Evolutionary conservation across 2,113 vertebrate species (phyloP).

Genomic region (Carassius gibelio): DNA sequence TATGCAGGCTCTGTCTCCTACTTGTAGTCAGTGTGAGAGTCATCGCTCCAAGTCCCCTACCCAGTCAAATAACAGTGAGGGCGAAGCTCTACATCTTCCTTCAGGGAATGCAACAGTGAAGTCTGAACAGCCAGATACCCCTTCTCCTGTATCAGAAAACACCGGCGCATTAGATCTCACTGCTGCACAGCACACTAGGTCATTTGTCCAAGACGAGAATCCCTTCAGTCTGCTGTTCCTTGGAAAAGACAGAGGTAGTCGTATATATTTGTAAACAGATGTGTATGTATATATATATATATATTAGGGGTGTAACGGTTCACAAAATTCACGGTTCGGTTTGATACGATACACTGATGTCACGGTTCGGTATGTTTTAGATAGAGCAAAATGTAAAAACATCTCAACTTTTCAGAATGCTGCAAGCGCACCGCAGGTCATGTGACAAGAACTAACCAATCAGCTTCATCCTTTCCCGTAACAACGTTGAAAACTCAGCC

Average conservation of each 20-base stretch:
- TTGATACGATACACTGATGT: too few relatives aligned
- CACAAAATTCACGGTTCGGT: too few relatives aligned
- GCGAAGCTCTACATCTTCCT: constrained; percentile 81
- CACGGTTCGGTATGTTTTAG: too few relatives aligned
- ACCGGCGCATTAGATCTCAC: constrained; percentile 95
- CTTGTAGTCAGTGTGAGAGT: constrained; percentile 88
- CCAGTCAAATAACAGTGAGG: constrained; percentile 73
- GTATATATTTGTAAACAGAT: background rate
- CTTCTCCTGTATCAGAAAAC: constrained; percentile 82
- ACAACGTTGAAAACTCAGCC: too few relatives aligned
- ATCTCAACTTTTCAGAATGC: too few relatives aligned
- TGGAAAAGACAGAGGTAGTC: constrained; percentile 91
- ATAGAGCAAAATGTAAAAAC: too few relatives aligned
- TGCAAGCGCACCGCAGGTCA: too few relatives aligned
- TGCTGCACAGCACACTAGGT: constrained; percentile 84
- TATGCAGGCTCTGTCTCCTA: constrained; percentile 88
- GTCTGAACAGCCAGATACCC: constrained; percentile 93
- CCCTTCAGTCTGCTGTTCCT: constrained; percentile 97
- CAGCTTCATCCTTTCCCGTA: too few relatives aligned
- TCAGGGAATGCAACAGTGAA: constrained; percentile 81
- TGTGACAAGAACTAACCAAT: too few relatives aligned
- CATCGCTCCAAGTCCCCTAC: constrained; percentile 89
- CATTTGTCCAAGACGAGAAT: constrained; percentile 91
- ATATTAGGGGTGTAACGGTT: too few relatives aligned
- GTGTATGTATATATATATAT: background rate